Conservation (phyloP, 1,140 invertebrate genomes). For the Anastrepha ludens region DNA sequence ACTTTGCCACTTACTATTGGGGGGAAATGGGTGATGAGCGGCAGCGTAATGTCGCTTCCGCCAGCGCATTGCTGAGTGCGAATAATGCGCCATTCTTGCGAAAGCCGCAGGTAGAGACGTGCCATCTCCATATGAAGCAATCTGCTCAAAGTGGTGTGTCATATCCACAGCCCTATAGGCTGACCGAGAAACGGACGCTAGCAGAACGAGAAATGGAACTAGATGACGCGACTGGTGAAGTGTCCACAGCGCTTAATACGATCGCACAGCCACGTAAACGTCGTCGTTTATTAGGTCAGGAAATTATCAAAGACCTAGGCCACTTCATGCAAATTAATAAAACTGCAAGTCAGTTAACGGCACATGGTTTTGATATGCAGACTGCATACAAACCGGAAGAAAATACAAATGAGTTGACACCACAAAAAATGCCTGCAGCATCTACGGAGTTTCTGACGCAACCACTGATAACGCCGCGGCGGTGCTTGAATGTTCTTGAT, state of each 20-base stretch:
- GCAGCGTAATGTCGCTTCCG: neutral
- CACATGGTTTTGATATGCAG: slow-evolving; percentile 33
- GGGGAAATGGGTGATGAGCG: slow-evolving; percentile 59
- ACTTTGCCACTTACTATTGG: slow-evolving; percentile 61
- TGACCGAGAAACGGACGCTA: slow-evolving; percentile 61
- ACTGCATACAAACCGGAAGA: neutral
- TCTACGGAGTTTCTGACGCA: neutral
- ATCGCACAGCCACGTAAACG: slow-evolving; percentile 59
- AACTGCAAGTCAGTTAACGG: neutral
- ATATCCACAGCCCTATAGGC: slow-evolving; percentile 60
- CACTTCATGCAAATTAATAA: slow-evolving; percentile 55
- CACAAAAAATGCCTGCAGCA: neutral
- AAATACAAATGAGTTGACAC: neutral
- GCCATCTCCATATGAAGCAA: neutral
- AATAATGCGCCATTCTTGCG: slow-evolving; percentile 67
- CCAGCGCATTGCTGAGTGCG: slow-evolving; percentile 41
- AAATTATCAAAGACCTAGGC: slow-evolving; percentile 58
- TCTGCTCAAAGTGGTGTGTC: slow-evolving; percentile 27
- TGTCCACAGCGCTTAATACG: neutral
- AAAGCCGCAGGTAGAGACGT: slow-evolving; percentile 57
- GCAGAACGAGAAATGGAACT: slow-evolving; percentile 49
- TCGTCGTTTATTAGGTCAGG: slow-evolving; percentile 59
- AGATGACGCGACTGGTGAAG: neutral
- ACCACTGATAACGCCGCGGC: neutral
- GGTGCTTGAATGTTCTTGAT: neutral